These are phyloP conservation scores for Julus scandinavius DNA, from an alignment of 2,888 invertebrate species.

Conservation along the genomic window DNA sequence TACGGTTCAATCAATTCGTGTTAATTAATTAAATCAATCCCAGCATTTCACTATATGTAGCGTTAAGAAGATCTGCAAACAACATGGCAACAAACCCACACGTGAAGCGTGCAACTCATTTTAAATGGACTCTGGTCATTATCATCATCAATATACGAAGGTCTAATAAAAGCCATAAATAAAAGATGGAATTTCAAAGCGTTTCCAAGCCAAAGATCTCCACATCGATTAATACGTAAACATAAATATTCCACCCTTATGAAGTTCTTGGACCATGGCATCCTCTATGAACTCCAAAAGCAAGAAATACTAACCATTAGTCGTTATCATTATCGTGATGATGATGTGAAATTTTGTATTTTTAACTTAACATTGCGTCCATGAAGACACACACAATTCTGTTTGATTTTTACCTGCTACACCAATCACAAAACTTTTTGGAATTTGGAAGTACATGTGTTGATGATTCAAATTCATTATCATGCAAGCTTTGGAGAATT, in stretches of 20 bases:
- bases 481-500: too few relatives aligned
- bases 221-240: not conserved
- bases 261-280: not conserved
- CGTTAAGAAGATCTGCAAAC: not conserved
- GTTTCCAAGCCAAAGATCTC: not conserved
- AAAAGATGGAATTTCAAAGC: slow-evolving; percentile 36
- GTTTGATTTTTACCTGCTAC: too few relatives aligned
- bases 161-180: slow-evolving; percentile 37
- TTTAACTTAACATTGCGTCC: too few relatives aligned
- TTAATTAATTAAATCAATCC: not conserved
- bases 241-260: not conserved
- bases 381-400: too few relatives aligned
- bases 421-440: too few relatives aligned
- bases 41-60: not conserved
- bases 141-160: slow-evolving; percentile 31
- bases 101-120: not conserved
- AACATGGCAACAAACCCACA: not conserved
- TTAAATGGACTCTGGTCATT: not conserved
- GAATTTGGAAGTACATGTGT: too few relatives aligned
- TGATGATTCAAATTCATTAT: too few relatives aligned
- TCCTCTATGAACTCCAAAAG: too few relatives aligned
- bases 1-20: not conserved
- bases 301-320: too few relatives aligned
- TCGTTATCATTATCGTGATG: too few relatives aligned
- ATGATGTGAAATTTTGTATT: too few relatives aligned